Base-by-base conservation (phyloP, 2,797 vertebrate genomes). In the Sebastes miniatus region DNA sequence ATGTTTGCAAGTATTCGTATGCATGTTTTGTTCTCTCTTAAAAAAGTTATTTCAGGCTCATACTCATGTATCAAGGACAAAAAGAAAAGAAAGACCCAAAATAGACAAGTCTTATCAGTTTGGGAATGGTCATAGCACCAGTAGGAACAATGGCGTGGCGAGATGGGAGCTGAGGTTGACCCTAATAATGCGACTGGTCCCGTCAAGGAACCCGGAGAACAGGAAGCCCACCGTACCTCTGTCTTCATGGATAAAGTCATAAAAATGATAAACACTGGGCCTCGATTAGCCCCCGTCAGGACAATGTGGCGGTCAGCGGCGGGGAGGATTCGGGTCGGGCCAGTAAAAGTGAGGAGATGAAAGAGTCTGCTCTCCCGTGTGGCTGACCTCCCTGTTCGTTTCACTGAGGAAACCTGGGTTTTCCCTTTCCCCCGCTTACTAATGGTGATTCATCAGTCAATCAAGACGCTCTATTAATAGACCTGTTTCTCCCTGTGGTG, bases 191-290 rank as follows among this genome's bases (percentile, higher is more conserved):
- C 84, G 85, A 92, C 90, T 27, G 88, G 83, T 91, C 89, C 81
- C 80, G 88, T 93, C 92, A 92, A 89, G 90, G 87, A 92, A 89
- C 87, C 85, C 67, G 81, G 72, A 89, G 91, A 88, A 93, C 94
- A 95, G 95, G 95, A 96, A 95, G 92, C 74, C 70, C 73, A 69
- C 83, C 77, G 70, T 93, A 92, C 88, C 90, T 95, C 95, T 95
- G 94, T 93, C 95, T 94, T 94, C 89, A 87, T 91, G 94, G 94
- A 96, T 96, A 96, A 95, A 95, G 95, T 95, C 93, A 96, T 96
- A 95, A 96, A 95, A 95, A 96, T 96, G 95, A 96, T 95, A 94
- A 95, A 96, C 92, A 92, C 52, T 27, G 80, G 79, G 79, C 87
- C 87, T 92, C 92, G 92, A 94, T 95, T 94, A 95, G 93, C 85